A percentile compares a stretch with the other conserved stretches of the same genome.
Conservation (phyloP, 2,797 vertebrate genomes). For the Anniella stebbinsi region DNA sequence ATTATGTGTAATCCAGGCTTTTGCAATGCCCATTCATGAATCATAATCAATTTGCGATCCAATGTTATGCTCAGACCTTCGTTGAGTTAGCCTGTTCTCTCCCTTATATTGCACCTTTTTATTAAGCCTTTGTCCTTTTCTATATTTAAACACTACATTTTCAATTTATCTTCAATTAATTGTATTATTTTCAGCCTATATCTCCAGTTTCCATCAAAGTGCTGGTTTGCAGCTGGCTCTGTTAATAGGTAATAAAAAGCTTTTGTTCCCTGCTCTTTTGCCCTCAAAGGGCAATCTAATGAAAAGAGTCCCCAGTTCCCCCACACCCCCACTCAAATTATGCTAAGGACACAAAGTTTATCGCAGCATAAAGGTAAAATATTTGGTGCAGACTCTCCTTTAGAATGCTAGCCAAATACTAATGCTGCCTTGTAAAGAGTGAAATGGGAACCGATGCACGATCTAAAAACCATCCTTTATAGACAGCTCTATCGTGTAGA, state of each 20-base stretch:
- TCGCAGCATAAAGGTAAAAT: background rate
- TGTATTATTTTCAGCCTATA: background rate
- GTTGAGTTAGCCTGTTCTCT: background rate
- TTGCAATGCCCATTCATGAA: background rate
- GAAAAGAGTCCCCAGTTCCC: constrained; percentile 17
- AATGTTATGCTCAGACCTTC: too few species aligned
- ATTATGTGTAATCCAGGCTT: background rate
- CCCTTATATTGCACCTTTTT: background rate
- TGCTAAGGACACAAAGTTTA: background rate
- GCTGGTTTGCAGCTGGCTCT: constrained; percentile 19
- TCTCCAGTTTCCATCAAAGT: constrained; percentile 30
- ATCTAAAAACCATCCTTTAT: background rate
- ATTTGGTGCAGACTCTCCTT: constrained; percentile 50
- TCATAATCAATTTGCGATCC: background rate
- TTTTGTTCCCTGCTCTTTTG: background rate
- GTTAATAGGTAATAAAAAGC: background rate
- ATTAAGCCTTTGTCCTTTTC: background rate
- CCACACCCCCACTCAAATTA: background rate
- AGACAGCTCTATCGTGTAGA: background rate
- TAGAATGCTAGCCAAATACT: constrained; percentile 43
- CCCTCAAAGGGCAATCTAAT: background rate
- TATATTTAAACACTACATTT: background rate
- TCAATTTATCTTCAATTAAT: background rate
- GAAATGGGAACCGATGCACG: background rate
- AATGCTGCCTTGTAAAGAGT: constrained; percentile 35